A percentile compares a stretch with the other conserved stretches of the same genome.
Conservation (phyloP, 2,888 invertebrate genomes). For the Callosobruchus maculatus region DNA sequence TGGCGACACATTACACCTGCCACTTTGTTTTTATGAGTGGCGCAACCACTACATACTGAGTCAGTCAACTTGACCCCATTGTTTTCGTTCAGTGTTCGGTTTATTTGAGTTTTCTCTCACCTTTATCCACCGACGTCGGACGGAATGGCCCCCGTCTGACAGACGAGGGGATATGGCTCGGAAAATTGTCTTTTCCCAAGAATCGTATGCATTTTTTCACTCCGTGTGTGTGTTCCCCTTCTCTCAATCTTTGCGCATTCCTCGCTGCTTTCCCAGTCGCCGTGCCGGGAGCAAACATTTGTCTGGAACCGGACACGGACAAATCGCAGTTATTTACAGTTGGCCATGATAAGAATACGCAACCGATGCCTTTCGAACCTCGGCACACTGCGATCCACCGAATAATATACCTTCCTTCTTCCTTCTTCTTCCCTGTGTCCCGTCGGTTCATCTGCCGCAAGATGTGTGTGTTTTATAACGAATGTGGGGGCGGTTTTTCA, state of each 20-base stretch:
- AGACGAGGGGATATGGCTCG: conserved; percentile 50
- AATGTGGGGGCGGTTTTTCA: conserved; percentile 16
- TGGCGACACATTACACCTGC: no score
- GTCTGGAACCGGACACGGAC: conserved; percentile 44
- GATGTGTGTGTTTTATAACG: conserved; percentile 18
- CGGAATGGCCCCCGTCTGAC: conserved; percentile 24
- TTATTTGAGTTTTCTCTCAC: neutral
- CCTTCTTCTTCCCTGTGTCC: neutral
- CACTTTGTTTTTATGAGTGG: no score
- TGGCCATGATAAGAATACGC: conserved; percentile 47
- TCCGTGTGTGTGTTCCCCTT: conserved; percentile 31
- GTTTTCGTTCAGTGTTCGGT: no score
- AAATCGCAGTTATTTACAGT: conserved; percentile 50
- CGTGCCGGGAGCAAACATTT: conserved; percentile 29
- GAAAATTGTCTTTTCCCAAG: conserved; percentile 50
- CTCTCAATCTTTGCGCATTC: conserved; percentile 49
- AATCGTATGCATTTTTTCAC: conserved; percentile 45
- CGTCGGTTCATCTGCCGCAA: conserved; percentile 6
- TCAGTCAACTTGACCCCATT: no score
- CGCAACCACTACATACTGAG: no score
- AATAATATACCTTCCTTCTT: neutral
- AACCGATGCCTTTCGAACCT: conserved; percentile 13
- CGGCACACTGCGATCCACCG: neutral
- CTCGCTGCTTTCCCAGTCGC: conserved; percentile 34
- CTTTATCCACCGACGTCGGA: neutral